Percentiles rank a stretch among this genome's conserved stretches.
phyloP scores from a whole-genome alignment of 2,797 vertebrate genomes.

The Pangasius macronema region DNA sequence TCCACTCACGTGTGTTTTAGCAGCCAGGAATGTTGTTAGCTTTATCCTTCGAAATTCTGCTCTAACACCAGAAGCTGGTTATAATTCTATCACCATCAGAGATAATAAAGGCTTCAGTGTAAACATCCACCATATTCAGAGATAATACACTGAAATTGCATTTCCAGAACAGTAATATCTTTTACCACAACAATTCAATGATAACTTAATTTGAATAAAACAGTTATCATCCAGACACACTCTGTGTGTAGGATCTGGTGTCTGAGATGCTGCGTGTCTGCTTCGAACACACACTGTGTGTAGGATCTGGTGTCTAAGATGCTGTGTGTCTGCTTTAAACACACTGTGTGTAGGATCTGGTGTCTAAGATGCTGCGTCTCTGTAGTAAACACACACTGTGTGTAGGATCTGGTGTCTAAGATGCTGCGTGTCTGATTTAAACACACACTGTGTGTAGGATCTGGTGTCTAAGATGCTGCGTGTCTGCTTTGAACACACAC shows the following conservation, averaged over 20 bases:
- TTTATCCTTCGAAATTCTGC: neutral
- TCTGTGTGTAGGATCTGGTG: no score
- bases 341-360: neutral
- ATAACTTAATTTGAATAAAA: neutral
- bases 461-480: conserved; percentile 62
- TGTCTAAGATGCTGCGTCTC: neutral
- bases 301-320: no score
- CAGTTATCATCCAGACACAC: neutral
- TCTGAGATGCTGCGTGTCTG: no score
- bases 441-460: neutral
- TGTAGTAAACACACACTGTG: no score
- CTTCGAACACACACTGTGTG: no score
- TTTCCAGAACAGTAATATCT: neutral
- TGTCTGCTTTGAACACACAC: conserved; percentile 55
- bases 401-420: no score
- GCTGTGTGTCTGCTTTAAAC: neutral
- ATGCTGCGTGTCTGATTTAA: neutral
- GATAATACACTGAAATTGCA: neutral
- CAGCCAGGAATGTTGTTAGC: neutral
- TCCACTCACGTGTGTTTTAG: neutral
- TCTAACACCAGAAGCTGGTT: neutral
- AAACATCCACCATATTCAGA: neutral
- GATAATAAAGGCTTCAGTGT: neutral
- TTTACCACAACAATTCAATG: neutral
- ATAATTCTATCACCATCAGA: neutral